These are phyloP conservation scores for Atopsyche davidsoni DNA, from an alignment of 1,140 invertebrate species.

Conservation along the genomic window DNA sequence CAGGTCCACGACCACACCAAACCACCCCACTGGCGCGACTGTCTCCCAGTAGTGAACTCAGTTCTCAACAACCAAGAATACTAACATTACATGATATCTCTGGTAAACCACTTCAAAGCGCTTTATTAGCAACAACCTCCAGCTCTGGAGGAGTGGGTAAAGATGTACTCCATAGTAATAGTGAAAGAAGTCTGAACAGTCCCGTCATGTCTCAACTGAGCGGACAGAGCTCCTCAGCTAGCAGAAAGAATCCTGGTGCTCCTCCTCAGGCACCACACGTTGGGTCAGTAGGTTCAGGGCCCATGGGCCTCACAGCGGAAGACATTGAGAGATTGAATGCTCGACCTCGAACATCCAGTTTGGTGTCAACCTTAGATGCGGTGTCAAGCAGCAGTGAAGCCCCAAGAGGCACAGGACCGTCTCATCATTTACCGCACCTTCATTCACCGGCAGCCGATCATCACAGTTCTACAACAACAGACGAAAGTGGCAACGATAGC, in stretches of 20 bases:
- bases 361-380: slow-evolving; percentile 87
- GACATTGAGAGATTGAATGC: slow-evolving; percentile 88
- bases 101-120: slow-evolving; percentile 83
- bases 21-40: slow-evolving; percentile 83
- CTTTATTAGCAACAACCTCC: slow-evolving; percentile 79
- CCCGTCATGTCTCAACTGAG: slow-evolving; percentile 86
- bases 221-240: slow-evolving; percentile 72
- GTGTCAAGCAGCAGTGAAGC: slow-evolving; percentile 89
- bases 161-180: slow-evolving; percentile 78
- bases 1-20: slow-evolving; percentile 66
- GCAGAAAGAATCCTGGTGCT: slow-evolving; percentile 57
- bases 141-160: slow-evolving; percentile 78
- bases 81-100: slow-evolving; percentile 89
- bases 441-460: slow-evolving; percentile 67
- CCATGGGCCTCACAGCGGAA: slow-evolving; percentile 83
- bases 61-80: slow-evolving; percentile 84
- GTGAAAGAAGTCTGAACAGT: slow-evolving; percentile 82
- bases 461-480: slow-evolving; percentile 79
- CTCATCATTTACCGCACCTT: slow-evolving; percentile 57
- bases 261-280: slow-evolving; percentile 55
- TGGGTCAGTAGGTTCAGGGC: slow-evolving; percentile 53
- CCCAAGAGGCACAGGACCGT: slow-evolving; percentile 55
- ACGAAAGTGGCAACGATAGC: slow-evolving; percentile 93
- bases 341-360: slow-evolving; percentile 75
- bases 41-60: slow-evolving; percentile 87